These are phyloP conservation scores for Dynastes hyllus DNA, from an alignment of 2,888 invertebrate species.

Conservation along the genomic window DNA sequence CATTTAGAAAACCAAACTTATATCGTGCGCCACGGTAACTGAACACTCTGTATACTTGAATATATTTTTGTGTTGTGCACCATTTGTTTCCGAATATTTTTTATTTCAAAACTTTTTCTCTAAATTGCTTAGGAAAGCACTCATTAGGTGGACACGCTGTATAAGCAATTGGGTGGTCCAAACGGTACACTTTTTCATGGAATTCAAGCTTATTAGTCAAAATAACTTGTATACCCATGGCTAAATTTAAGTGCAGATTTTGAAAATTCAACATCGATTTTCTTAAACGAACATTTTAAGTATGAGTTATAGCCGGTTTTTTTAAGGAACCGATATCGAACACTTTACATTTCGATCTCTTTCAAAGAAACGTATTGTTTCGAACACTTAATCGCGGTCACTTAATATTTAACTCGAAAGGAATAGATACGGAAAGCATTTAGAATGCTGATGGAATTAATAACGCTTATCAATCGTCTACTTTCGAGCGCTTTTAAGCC, in stretches of 20 bases:
- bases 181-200: too few relatives aligned
- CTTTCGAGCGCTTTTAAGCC: conserved; percentile 38
- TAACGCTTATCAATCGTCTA: conserved; percentile 40
- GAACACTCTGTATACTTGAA: too few relatives aligned
- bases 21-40: too few relatives aligned
- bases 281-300: not conserved
- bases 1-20: too few relatives aligned
- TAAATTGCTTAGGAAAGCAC: too few relatives aligned
- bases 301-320: not conserved
- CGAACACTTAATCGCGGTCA: conserved; percentile 39
- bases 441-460: conserved; percentile 42
- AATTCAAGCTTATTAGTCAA: too few relatives aligned
- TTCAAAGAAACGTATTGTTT: conserved; percentile 25
- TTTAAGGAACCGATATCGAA: not conserved
- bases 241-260: not conserved
- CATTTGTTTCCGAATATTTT: too few relatives aligned
- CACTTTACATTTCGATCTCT: conserved; percentile 14
- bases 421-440: conserved; percentile 31
- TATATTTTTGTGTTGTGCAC: too few relatives aligned
- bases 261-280: not conserved
- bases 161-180: too few relatives aligned
- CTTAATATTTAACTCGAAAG: conserved; percentile 38
- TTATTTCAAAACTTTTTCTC: too few relatives aligned
- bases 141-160: too few relatives aligned
- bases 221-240: too few relatives aligned